Evolutionary conservation across 2,888 invertebrate species (phyloP).

Genomic region (Heliconius erato): DNA sequence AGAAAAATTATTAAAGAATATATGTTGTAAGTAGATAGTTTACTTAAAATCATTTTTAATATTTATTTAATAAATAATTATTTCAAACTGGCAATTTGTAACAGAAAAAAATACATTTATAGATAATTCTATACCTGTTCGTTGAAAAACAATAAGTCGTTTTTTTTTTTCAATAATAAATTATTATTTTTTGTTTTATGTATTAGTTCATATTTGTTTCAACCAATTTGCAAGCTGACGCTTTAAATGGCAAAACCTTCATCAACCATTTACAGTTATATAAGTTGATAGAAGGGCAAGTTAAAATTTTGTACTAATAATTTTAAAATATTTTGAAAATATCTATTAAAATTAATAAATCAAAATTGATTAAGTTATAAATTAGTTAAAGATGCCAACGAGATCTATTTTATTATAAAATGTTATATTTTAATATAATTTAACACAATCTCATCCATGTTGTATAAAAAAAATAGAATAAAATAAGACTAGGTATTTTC

Average conservation of each 20-base stretch:
- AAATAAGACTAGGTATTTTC: neutral
- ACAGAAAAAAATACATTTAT: neutral
- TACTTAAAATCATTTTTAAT: neutral
- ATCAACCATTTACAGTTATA: too few species aligned
- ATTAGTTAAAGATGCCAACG: neutral
- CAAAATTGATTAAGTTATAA: neutral
- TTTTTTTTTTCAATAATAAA: neutral
- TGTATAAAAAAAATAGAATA: neutral
- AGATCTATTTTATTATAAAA: neutral
- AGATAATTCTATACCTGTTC: too few species aligned
- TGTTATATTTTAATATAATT: neutral
- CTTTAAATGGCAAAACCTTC: too few species aligned
- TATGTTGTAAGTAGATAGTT: neutral
- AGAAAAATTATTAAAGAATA: neutral
- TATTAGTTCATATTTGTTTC: neutral
- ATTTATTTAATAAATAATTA: constrained; percentile 3
- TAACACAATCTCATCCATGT: neutral
- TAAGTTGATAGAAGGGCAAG: too few species aligned
- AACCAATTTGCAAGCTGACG: too few species aligned
- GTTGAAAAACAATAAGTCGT: neutral
- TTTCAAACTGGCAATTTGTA: constrained; percentile 9
- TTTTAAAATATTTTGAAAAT: too few species aligned
- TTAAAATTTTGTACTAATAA: too few species aligned
- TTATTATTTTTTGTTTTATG: neutral
- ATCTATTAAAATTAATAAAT: too few species aligned